These are phyloP conservation scores for Trematomus bernacchii DNA, from an alignment of 2,797 vertebrate genomes.

Conservation along the genomic window DNA sequence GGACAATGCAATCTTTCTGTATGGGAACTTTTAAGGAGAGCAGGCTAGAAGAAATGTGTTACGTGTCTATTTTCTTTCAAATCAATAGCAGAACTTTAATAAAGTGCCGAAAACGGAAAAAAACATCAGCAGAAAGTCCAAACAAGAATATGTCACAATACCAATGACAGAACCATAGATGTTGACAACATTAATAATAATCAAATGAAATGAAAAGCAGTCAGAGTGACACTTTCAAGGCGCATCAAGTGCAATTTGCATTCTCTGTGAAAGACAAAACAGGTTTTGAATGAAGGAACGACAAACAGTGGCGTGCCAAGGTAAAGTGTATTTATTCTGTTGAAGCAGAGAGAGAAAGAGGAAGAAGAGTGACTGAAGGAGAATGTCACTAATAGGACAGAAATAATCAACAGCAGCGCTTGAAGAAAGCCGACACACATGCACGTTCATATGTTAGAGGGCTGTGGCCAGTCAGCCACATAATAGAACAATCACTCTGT, in stretches of 20 bases:
- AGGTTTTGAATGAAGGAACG: conserved; percentile 33
- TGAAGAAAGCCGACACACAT: conserved; percentile 76
- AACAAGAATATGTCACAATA: conserved; percentile 7
- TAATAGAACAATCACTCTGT: conserved; percentile 87
- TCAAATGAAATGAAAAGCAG: conserved; percentile 27
- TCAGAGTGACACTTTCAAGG: conserved; percentile 26
- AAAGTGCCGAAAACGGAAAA: background rate
- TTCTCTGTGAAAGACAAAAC: conserved; percentile 28
- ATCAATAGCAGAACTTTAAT: background rate
- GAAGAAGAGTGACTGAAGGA: conserved; percentile 42
- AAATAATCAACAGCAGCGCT: conserved; percentile 68
- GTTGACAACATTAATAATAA: conserved; percentile 24
- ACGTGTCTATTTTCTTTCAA: background rate
- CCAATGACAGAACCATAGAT: background rate
- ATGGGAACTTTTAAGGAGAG: too few relatives aligned
- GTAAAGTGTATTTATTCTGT: conserved; percentile 55
- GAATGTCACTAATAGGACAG: conserved; percentile 72
- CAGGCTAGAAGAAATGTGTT: conserved; percentile 3
- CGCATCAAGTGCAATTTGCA: conserved; percentile 23
- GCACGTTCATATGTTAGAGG: conserved; percentile 82
- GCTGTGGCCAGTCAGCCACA: conserved; percentile 88
- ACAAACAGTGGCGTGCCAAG: conserved; percentile 40
- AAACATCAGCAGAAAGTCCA: conserved; percentile 1
- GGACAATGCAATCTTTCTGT: too few relatives aligned
- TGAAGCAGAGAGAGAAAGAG: background rate